These are phyloP conservation scores for Sinotaia quadrata DNA, from an alignment of 2,888 invertebrate species.

Conservation along the genomic window DNA sequence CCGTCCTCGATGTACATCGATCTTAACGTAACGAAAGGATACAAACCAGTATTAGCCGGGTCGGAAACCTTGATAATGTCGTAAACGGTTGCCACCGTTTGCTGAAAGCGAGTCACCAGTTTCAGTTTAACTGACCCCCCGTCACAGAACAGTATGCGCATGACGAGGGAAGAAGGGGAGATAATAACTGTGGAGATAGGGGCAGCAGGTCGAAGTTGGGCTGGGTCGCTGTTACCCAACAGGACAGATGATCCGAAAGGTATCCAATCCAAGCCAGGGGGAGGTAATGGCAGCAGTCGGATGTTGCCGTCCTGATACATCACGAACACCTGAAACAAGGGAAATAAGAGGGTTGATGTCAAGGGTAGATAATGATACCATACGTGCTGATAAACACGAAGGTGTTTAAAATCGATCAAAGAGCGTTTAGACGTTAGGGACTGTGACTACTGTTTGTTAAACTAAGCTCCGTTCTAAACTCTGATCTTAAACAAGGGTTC, in stretches of 20 bases:
- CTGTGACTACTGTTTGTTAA: no score
- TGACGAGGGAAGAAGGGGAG: constrained; percentile 33
- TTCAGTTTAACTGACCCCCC: constrained; percentile 28
- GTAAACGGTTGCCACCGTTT: constrained; percentile 17
- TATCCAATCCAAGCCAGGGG: constrained; percentile 55
- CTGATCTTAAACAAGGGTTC: no score
- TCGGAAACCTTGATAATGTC: constrained; percentile 13
- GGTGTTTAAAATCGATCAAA: no score
- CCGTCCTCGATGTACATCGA: constrained; percentile 41
- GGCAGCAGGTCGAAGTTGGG: constrained; percentile 39
- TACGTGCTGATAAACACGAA: no score
- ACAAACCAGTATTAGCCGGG: no score
- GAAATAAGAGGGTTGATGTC: no score
- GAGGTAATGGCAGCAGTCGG: constrained; percentile 47
- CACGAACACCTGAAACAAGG: constrained; percentile 41
- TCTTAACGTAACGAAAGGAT: constrained; percentile 36
- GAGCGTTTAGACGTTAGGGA: no score
- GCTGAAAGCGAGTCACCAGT: constrained; percentile 7
- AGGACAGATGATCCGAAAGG: constrained; percentile 57
- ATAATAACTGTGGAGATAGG: constrained; percentile 45
- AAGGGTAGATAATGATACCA: no score
- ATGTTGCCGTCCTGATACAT: constrained; percentile 57
- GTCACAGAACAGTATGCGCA: constrained; percentile 43
- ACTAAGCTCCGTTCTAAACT: no score
- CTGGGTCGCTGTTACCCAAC: constrained; percentile 47